A percentile compares a stretch with the other conserved stretches of the same genome.
Conservation (phyloP, 2,113 vertebrate genomes). For the Phylloscopus trochiloides region DNA sequence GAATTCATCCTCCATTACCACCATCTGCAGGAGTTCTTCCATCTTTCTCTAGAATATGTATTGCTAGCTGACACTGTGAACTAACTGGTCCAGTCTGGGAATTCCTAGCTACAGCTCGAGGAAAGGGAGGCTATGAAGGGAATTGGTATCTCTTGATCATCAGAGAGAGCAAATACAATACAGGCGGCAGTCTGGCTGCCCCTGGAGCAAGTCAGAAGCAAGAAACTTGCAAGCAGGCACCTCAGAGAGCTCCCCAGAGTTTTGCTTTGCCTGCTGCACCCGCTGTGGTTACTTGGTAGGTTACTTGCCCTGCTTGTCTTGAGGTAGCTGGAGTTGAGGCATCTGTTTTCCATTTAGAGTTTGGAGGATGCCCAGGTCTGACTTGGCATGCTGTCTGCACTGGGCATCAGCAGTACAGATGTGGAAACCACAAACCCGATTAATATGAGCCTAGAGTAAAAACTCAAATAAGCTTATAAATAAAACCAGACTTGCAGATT, state of each 20-base stretch:
- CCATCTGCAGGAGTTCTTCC: constrained; percentile 55
- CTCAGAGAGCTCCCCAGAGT: constrained; percentile 26
- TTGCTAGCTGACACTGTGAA: constrained; percentile 27
- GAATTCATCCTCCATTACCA: constrained; percentile 45
- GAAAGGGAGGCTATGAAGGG: constrained; percentile 10
- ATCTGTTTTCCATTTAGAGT: constrained; percentile 49
- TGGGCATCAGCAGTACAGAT: constrained; percentile 66
- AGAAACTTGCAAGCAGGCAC: constrained; percentile 41
- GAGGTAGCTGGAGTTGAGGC: constrained; percentile 29
- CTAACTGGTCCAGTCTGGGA: constrained; percentile 47
- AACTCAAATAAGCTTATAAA: constrained; percentile 66
- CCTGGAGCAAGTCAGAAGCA: constrained; percentile 50
- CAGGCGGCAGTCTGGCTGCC: constrained; percentile 64
- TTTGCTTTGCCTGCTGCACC: constrained; percentile 34
- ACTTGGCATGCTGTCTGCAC: constrained; percentile 50
- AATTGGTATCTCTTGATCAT: constrained; percentile 54
- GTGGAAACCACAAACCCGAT: constrained; percentile 67
- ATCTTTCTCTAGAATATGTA: constrained; percentile 46
- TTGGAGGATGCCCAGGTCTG: constrained; percentile 62
- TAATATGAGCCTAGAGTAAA: constrained; percentile 62
- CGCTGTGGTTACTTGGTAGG: constrained; percentile 35
- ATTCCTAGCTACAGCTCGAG: constrained; percentile 18
- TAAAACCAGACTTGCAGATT: constrained; percentile 64
- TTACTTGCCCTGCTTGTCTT: constrained; percentile 40
- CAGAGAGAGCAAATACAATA: constrained; percentile 30